Base-by-base conservation (phyloP, 1,140 invertebrate genomes). In the Drosophila bocki region DNA sequence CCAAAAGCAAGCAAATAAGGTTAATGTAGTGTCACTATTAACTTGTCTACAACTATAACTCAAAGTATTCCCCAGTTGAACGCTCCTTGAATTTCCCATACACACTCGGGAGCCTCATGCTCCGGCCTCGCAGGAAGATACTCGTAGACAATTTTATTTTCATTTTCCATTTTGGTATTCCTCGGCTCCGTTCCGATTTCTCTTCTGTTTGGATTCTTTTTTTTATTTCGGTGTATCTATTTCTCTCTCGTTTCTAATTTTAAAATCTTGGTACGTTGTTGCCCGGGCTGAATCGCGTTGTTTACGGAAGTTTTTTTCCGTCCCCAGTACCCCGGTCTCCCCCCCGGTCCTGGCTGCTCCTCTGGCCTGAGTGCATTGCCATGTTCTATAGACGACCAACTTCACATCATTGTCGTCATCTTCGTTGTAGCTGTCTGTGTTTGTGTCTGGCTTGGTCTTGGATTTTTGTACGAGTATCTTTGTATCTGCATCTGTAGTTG, bases 121-220 rank as follows among this genome's bases (percentile, higher is more conserved):
- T 51, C 65, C 59, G 50, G 45, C 56, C 56, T 48, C 35, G 51
- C 44, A 56, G 51, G 65, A 82, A 64, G n/a, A 39, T 41, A 42
- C 53, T 70, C 29, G 65, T 58, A 88, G 81, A 90, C 85, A 90
- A 84, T 87, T 87, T 90, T 90, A 85, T 90, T 90, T 90, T 88
- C 81, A 81, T 84, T 88, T 88, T 85, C 65, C 78, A 90, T 81
- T 90, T 75, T 71, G 68, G 64, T 41, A 41, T 70, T 74, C 56
- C 68, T 64, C 44, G 45, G 56, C 65, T 61, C 65, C 37, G 59
- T 82, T 57, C 45, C 32, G 69, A 75, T 78, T 61, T 44, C 47
- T 63, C 35, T 50, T 7, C 22, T 67, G 39, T 45, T 13, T 13
- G 41, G 26, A n/a, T 29, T 59, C 9, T 56, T 57, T 29, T 47